Percentiles rank a stretch among this genome's conserved stretches.
phyloP scores from a whole-genome alignment of 2,113 vertebrate species.

The Rhinolophus sinicus region DNA sequence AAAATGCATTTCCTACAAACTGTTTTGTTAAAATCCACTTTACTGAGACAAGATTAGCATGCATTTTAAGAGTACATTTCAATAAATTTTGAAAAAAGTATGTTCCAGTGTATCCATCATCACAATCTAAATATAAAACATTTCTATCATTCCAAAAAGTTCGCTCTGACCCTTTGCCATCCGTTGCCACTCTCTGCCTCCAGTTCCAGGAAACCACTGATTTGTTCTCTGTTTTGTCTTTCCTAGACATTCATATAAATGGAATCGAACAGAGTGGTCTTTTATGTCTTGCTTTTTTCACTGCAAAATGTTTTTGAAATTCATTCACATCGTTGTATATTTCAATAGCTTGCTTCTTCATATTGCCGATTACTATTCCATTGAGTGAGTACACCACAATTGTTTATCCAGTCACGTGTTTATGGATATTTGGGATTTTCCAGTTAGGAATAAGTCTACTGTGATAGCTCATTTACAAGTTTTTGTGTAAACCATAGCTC shows the following conservation, averaged over 20 bases:
- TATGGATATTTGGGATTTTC: background rate
- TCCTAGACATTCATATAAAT: background rate
- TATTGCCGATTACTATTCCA: background rate
- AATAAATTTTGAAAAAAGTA: conserved; percentile 18
- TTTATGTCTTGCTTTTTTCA: background rate
- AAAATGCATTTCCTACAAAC: background rate
- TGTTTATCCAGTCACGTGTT: background rate
- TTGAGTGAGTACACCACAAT: background rate
- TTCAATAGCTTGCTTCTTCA: background rate
- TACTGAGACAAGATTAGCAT: conserved; percentile 14
- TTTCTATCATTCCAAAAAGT: background rate
- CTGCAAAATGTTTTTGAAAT: background rate
- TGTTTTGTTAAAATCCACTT: background rate
- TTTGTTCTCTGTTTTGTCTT: background rate
- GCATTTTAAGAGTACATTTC: background rate
- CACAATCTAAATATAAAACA: conserved; percentile 27
- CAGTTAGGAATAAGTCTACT: background rate
- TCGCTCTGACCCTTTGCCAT: background rate
- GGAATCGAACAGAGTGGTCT: background rate
- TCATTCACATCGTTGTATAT: background rate
- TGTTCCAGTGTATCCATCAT: background rate
- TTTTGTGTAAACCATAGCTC: background rate
- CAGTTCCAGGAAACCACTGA: background rate
- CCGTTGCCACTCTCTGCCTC: background rate
- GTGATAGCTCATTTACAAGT: background rate